Evolutionary conservation across 2,888 invertebrate genomes (phyloP).

Genomic region (Lypha dubia): DNA sequence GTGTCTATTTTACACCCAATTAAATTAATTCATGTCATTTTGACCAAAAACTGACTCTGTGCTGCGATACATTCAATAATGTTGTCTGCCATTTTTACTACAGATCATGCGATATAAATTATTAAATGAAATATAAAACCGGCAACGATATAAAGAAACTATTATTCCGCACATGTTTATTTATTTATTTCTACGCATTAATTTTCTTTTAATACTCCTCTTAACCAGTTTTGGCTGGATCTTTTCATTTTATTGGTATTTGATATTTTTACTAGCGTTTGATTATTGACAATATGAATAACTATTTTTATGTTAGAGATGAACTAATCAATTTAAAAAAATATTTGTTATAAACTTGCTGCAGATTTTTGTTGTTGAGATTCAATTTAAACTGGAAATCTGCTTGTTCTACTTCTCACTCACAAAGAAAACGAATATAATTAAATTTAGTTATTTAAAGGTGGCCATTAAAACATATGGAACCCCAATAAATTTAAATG

Average conservation of each 20-base stretch:
- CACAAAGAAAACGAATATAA: constrained; percentile 1
- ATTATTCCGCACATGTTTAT: no score
- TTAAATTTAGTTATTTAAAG: constrained; percentile 54
- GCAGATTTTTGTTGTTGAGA: not conserved
- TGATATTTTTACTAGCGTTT: not conserved
- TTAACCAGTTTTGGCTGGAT: not conserved
- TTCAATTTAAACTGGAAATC: not conserved
- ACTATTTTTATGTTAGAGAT: not conserved
- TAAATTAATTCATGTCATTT: constrained; percentile 29
- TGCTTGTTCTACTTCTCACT: not conserved
- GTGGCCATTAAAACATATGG: not conserved
- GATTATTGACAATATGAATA: not conserved
- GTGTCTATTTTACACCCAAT: constrained; percentile 42
- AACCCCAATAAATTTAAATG: constrained; percentile 22
- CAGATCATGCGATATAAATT: constrained; percentile 1
- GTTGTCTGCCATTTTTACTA: constrained; percentile 65
- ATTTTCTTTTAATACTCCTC: not conserved
- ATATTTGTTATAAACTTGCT: not conserved
- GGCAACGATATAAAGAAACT: not conserved
- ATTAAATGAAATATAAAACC: constrained; percentile 20
- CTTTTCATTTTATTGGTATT: not conserved
- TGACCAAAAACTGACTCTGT: not conserved
- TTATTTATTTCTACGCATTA: not conserved
- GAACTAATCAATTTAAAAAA: not conserved
- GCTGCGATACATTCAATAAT: constrained; percentile 37